Evolutionary conservation across 2,113 vertebrate genomes (phyloP).

Genomic region (Lampris megalopsis): DNA sequence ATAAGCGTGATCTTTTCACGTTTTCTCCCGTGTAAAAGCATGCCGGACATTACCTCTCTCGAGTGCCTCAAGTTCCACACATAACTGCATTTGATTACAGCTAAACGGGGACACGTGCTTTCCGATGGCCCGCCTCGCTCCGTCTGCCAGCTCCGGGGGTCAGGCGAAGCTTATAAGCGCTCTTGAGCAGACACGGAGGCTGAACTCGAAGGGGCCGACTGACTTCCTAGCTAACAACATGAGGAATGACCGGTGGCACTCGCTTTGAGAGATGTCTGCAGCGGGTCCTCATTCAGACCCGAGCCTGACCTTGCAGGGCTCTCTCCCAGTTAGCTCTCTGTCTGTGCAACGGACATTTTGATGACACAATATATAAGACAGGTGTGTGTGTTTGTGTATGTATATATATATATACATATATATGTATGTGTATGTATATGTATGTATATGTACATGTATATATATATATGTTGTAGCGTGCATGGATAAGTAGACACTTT

Average conservation of each 20-base stretch:
- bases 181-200: constrained; percentile 35
- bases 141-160: constrained; percentile 30
- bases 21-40: constrained; percentile 21
- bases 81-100: constrained; percentile 75
- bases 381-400: too few relatives aligned
- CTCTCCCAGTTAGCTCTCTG: not conserved
- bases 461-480: too few relatives aligned
- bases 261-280: constrained; percentile 17
- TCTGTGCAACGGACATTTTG: too few relatives aligned
- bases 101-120: constrained; percentile 61
- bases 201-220: constrained; percentile 46
- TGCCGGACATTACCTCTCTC: constrained; percentile 22
- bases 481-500: too few relatives aligned
- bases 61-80: constrained; percentile 63
- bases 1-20: constrained; percentile 29
- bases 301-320: constrained; percentile 47
- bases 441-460: too few relatives aligned
- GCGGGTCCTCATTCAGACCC: constrained; percentile 6
- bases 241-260: constrained; percentile 27
- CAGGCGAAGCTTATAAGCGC: constrained; percentile 55
- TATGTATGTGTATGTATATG: too few relatives aligned
- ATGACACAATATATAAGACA: too few relatives aligned
- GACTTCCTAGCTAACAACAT: constrained; percentile 60
- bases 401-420: too few relatives aligned
- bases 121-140: constrained; percentile 40